These are phyloP conservation scores for Ochropacha duplaris DNA, from an alignment of 2,888 invertebrate genomes.

Conservation along the genomic window DNA sequence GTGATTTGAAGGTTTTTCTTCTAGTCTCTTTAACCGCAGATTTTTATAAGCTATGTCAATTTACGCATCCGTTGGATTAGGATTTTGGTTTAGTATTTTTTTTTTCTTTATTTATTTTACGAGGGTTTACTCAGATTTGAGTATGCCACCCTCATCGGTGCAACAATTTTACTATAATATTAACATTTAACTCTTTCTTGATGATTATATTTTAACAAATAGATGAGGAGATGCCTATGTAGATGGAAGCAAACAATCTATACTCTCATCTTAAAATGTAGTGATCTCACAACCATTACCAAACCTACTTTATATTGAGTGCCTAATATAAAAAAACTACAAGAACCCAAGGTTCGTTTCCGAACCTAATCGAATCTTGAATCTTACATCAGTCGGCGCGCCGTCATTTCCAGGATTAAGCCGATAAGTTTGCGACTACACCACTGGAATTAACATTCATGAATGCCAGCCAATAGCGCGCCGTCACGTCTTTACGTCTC, in stretches of 20 bases:
- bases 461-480: constrained; percentile 35
- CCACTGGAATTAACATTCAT: constrained; percentile 52
- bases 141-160: no score
- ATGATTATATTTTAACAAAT: no score
- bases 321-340: not conserved
- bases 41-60: not conserved
- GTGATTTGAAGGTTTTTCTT: not conserved
- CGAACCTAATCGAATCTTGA: constrained; percentile 10
- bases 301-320: no score
- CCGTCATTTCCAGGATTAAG: constrained; percentile 32
- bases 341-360: not conserved
- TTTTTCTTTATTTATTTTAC: no score
- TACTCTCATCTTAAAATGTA: no score
- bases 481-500: constrained; percentile 12
- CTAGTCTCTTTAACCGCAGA: not conserved
- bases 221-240: no score
- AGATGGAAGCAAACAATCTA: no score
- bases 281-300: no score
- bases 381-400: constrained; percentile 5
- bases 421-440: constrained; percentile 27
- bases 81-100: not conserved
- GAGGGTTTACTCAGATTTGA: no score
- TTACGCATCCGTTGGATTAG: not conserved
- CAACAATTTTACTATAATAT: no score
- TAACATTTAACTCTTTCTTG: no score